Evolutionary conservation across 2,113 vertebrate species (phyloP), one percentile per base, ranked within the genome.

Genomic region (Tragelaphus strepsiceros): DNA sequence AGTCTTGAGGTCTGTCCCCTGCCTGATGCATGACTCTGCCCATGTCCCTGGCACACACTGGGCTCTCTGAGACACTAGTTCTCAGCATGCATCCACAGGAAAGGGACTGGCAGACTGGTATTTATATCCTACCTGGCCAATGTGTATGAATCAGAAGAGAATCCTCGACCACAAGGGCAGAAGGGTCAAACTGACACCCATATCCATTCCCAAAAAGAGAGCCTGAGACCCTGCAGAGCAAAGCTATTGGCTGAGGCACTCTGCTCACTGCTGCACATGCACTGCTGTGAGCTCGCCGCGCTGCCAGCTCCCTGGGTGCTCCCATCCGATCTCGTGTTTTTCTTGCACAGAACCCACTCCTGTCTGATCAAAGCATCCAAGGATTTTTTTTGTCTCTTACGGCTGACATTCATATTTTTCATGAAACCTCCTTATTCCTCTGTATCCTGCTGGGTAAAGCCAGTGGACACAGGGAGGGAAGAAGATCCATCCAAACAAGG

Each of bases 171-270:
- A 14, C 26, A 80, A 30, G 77, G 77, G 26, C 26, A 49, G 43
- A 80, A 30, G 77, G 43, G 24, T 49, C 16, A 80, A 49, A 17
- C 43, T 30, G 77, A 80, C 2, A 17, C 16, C 26, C 43, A 80
- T 26, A 30, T 15, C 77, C 26, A 43, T 30, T 30, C 43, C 14
- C 77, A 28, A 46, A 49, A 11, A 49, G 77, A 80, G 26, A 49
- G 4, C 7, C 39, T 5, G 26, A 5, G 77, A 6, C 43, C 43
- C 43, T 30, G 24, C 2, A 80, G 77, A 80, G 26, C 43, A 49
- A 43, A 2, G 13, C 39, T 3, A 0, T 28, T 7, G 74, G 22
- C 39, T 78, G 39, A 28, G 39, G 77, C 0, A 0, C 43, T 78
- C 77, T 49, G 24, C 43, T 28, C 77, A 30, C 43, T 49, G 77